These are phyloP conservation scores for Drosophila teissieri DNA, from an alignment of 1,140 invertebrate species.

Conservation along the genomic window DNA sequence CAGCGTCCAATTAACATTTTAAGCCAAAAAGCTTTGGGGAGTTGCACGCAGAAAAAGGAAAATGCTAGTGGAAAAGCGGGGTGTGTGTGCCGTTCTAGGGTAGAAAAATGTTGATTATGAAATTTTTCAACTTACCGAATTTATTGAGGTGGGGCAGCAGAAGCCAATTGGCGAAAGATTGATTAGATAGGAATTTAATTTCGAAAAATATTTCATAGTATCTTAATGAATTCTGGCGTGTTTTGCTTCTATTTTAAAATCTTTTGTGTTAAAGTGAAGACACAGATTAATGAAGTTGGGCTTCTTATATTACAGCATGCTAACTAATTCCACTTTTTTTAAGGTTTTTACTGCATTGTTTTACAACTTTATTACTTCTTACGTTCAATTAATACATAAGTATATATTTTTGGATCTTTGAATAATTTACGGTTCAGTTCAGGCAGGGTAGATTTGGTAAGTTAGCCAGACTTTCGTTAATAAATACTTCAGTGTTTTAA, in stretches of 20 bases:
- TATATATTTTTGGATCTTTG: no score
- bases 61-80: not conserved
- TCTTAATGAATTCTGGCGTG: no score
- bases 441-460: no score
- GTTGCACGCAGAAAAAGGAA: slow-evolving; percentile 9
- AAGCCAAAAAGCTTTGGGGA: slow-evolving; percentile 56
- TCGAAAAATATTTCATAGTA: not conserved
- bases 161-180: not conserved
- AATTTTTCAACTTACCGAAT: slow-evolving; percentile 43
- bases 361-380: no score
- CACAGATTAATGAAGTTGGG: no score
- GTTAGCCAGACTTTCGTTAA: not conserved
- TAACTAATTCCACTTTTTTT: no score
- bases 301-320: no score
- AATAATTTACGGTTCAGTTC: no score
- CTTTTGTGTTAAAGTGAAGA: not conserved
- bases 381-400: no score
- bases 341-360: no score
- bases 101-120: slow-evolving; percentile 63
- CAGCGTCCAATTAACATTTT: slow-evolving; percentile 77
- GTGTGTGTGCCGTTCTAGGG: slow-evolving; percentile 19
- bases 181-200: slow-evolving; percentile 23
- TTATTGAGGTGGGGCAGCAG: not conserved
- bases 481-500: not conserved
- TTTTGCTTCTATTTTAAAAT: no score